Percentiles rank a stretch among this genome's conserved stretches.
These are phyloP conservation scores for Drosophila austrosaltans DNA, from an alignment of 2,888 invertebrate species.

Conservation along the genomic window DNA sequence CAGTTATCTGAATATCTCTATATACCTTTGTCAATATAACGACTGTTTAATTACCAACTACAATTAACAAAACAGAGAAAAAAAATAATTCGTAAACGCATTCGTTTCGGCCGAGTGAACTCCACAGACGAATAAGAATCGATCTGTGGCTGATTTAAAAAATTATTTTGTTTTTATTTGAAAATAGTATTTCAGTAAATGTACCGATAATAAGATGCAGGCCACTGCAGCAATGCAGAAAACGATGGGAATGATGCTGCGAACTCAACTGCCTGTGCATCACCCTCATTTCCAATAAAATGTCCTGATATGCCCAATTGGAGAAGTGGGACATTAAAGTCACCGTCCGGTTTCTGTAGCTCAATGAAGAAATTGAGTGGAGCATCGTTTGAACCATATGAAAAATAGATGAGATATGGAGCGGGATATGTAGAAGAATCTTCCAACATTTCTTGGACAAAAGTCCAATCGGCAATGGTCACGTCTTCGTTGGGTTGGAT, in stretches of 20 bases:
- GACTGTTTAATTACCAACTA: conserved; percentile 8
- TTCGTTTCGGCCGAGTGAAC: background rate
- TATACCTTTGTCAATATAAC: background rate
- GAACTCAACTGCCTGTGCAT: conserved; percentile 83
- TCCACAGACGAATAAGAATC: background rate
- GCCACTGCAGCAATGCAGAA: conserved; percentile 30
- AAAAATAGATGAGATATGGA: conserved; percentile 71
- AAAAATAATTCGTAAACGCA: background rate
- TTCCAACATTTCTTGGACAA: conserved; percentile 58
- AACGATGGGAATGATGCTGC: conserved; percentile 83
- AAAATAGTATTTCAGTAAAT: background rate
- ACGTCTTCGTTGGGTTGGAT: conserved; percentile 63
- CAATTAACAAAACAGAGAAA: background rate
- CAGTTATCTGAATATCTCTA: background rate
- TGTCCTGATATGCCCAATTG: conserved; percentile 84
- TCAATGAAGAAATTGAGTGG: conserved; percentile 70
- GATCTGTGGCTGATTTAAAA: background rate
- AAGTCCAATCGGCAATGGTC: conserved; percentile 70
- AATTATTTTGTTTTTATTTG: conserved; percentile 2
- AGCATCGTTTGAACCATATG: conserved; percentile 64
- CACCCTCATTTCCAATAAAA: conserved; percentile 83
- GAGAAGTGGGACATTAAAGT: conserved; percentile 63
- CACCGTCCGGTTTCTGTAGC: conserved; percentile 57
- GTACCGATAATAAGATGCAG: conserved; percentile 34
- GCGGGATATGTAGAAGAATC: conserved; percentile 46